Base-by-base conservation (phyloP, 1,140 invertebrate genomes). In the Asbolus verrucosus region DNA sequence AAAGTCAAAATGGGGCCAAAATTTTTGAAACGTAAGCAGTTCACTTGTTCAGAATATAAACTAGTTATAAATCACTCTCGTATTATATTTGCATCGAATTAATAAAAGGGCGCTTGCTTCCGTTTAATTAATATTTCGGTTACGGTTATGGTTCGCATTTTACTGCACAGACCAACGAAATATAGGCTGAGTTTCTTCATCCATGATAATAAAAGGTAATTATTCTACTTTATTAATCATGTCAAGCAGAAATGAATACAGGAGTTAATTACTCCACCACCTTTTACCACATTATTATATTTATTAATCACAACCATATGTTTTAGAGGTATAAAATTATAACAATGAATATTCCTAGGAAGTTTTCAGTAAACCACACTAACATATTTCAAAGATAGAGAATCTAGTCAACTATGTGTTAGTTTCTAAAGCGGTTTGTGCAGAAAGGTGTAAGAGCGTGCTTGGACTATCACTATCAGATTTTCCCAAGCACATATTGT, bases 71-170 rank as follows among this genome's bases (percentile, higher is more conserved):
- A 24, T 21, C 46, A 31, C 11, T 54, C 21, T 54, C 46, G 13
- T 54, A 11, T 21, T 8, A 27, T 21, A 27, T 54, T 30, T 21
- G 19, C 46, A 36, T 54, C 24, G 46, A 54, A 54, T 54, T 54
- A 54, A 54, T 54, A 54, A 54, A 54, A 27, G 27, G 27, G 24
- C 2, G 46, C 21, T 24, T 9, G 46, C 27, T 54, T 54, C 19
- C 46, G 46, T 54, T 54, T 54, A 54, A 54, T 54, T 54, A 54
- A 27, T 54, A 54, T 54, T 54, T 54, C 21, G 46, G 46, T 27
- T 54, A 24, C 46, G 21, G 46, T 54, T 54, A 13, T 21, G 3
- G 46, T 54, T 54, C 46, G 46, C 46, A 27, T 54, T n/a, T n/a
- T n/a, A n/a, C n/a, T n/a, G n/a, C n/a, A n/a, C n/a, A n/a, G n/a